Conservation (phyloP, 1,140 invertebrate species). For the Cherax destructor region DNA sequence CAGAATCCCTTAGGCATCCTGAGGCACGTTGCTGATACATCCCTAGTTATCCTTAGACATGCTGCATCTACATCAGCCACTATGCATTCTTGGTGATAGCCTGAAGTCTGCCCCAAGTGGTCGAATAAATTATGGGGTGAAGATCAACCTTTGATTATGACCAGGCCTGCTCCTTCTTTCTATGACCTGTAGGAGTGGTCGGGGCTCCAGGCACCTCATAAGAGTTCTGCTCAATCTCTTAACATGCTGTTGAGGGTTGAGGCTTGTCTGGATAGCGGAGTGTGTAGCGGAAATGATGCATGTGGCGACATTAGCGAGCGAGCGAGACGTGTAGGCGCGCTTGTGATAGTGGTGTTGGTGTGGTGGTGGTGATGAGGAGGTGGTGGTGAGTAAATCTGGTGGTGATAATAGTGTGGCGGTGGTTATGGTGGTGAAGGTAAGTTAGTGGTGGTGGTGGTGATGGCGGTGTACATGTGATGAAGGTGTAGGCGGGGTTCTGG, state of each 20-base stretch:
- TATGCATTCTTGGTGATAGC: slow-evolving; percentile 23
- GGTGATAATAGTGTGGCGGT: too few species aligned
- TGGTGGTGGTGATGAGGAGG: not conserved
- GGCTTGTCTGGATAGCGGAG: slow-evolving; percentile 16
- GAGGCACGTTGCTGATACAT: too few species aligned
- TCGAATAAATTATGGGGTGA: slow-evolving; percentile 47
- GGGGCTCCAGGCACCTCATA: not conserved
- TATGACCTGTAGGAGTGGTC: not conserved
- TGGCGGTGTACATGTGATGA: not conserved
- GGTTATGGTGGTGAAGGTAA: too few species aligned
- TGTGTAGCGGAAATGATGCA: slow-evolving; percentile 51
- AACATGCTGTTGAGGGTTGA: slow-evolving; percentile 5
- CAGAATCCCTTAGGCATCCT: too few species aligned
- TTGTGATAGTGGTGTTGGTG: slow-evolving; percentile 9
- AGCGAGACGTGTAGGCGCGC: not conserved
- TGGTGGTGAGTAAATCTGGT: not conserved
- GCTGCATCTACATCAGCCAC: not conserved
- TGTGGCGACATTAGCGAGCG: not conserved
- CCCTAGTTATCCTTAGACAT: too few species aligned
- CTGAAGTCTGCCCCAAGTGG: slow-evolving; percentile 40
- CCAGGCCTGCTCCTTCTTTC: slow-evolving; percentile 24
- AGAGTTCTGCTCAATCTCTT: slow-evolving; percentile 20
- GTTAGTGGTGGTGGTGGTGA: not conserved
- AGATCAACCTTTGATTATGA: slow-evolving; percentile 36
- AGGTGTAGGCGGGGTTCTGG: not conserved